These are phyloP conservation scores for Cecidostiba fungosa DNA, from an alignment of 2,888 invertebrate species.

Conservation along the genomic window DNA sequence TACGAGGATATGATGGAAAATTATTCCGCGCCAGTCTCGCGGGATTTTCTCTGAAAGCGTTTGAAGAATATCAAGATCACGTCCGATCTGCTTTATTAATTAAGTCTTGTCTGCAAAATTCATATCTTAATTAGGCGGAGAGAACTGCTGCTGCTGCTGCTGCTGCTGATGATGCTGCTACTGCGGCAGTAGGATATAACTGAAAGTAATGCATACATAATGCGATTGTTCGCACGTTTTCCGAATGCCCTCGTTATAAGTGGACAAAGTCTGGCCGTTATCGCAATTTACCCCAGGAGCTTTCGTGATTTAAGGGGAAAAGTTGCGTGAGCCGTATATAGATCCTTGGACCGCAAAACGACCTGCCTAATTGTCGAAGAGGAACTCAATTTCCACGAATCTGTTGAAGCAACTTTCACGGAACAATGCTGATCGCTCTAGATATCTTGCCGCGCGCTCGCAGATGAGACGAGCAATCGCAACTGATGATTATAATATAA, in stretches of 20 bases:
- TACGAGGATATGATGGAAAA: not conserved
- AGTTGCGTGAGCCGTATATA: conserved; percentile 68
- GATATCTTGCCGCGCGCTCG: not conserved
- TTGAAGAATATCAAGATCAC: not conserved
- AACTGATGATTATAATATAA: conserved; percentile 41
- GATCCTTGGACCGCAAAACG: conserved; percentile 67
- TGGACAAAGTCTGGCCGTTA: conserved; percentile 73
- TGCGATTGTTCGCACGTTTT: conserved; percentile 59
- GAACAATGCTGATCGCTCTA: conserved; percentile 54
- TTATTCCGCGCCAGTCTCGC: not conserved
- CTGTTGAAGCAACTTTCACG: conserved; percentile 48
- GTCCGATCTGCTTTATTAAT: conserved; percentile 25
- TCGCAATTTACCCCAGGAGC: conserved; percentile 70
- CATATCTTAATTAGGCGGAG: conserved; percentile 27
- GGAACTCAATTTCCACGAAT: conserved; percentile 69
- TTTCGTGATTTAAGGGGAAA: conserved; percentile 72
- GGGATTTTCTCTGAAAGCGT: not conserved
- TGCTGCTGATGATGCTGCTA: no score
- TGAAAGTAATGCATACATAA: conserved; percentile 53
- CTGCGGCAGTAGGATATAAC: not conserved
- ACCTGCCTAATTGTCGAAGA: conserved; percentile 71
- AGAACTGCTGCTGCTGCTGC: not conserved
- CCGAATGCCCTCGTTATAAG: conserved; percentile 65
- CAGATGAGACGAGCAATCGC: conserved; percentile 16
- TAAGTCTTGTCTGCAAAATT: conserved; percentile 29